Percentiles rank a stretch among this genome's conserved stretches.
Conservation (phyloP, 2,113 vertebrate species). For the Rhynchopsitta pachyrhyncha region DNA sequence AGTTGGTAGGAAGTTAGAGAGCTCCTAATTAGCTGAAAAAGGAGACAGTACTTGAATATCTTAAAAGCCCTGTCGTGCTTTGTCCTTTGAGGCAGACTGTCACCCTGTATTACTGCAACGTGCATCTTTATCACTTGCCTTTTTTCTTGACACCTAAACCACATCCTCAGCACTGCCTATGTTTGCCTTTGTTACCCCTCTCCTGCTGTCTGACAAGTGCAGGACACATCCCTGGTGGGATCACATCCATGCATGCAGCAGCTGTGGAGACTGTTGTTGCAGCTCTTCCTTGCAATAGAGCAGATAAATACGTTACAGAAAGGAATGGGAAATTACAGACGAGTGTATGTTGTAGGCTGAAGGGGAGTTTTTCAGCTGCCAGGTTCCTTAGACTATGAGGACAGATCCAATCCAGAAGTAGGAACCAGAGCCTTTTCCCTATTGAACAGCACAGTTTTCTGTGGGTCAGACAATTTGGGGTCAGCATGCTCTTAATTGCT, state of each 20-base stretch:
- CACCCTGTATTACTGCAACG: background rate
- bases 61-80: background rate
- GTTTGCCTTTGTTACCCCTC: accelerated
- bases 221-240: accelerated
- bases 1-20: background rate
- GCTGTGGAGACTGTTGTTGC: accelerated
- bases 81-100: background rate
- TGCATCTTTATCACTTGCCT: background rate
- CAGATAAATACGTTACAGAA: accelerated
- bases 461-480: background rate
- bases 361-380: background rate
- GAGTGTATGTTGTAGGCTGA: background rate
- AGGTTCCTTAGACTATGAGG: background rate
- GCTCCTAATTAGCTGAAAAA: background rate
- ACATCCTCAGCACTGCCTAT: background rate
- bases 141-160: background rate
- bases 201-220: background rate
- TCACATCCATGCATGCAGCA: accelerated
- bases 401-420: background rate
- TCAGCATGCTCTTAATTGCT: background rate
- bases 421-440: background rate
- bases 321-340: background rate
- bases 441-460: background rate
- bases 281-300: background rate
- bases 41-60: background rate